Evolutionary conservation across 2,888 invertebrate species (phyloP).

Genomic region (Ischnus inquisitorius): DNA sequence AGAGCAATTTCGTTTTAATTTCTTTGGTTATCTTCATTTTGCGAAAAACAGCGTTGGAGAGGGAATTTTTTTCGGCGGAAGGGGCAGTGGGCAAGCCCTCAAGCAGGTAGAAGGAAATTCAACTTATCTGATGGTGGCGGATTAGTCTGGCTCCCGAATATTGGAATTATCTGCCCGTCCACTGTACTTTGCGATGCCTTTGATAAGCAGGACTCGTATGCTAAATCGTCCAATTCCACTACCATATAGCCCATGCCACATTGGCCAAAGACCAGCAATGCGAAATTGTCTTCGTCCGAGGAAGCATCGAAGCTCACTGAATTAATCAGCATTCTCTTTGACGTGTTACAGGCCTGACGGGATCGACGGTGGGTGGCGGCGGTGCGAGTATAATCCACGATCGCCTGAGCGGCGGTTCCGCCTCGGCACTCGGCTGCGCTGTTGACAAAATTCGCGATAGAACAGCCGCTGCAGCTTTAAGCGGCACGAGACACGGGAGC

Average conservation of each 20-base stretch:
- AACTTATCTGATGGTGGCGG: too few species aligned
- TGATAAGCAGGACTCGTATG: background rate
- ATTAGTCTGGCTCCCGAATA: too few species aligned
- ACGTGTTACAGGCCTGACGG: conserved; percentile 74
- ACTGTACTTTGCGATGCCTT: background rate
- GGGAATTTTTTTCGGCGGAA: too few species aligned
- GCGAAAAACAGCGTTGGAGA: too few species aligned
- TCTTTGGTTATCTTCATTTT: conserved; percentile 32
- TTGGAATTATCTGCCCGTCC: too few species aligned
- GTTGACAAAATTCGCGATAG: conserved; percentile 77
- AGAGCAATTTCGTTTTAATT: background rate
- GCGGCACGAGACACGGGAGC: conserved; percentile 71
- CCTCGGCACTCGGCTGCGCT: conserved; percentile 77
- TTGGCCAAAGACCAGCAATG: background rate
- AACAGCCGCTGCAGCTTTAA: conserved; percentile 46
- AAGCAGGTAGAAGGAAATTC: too few species aligned
- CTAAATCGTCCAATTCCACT: background rate
- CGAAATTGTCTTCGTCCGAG: background rate
- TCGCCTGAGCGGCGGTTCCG: conserved; percentile 80
- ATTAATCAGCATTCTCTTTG: conserved; percentile 57
- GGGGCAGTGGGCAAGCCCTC: too few species aligned
- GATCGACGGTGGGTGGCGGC: conserved; percentile 73
- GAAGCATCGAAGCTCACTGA: conserved; percentile 12
- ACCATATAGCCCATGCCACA: background rate
- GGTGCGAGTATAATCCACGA: conserved; percentile 71